Conservation (phyloP, 2,113 vertebrate species). For the Egretta garzetta region DNA sequence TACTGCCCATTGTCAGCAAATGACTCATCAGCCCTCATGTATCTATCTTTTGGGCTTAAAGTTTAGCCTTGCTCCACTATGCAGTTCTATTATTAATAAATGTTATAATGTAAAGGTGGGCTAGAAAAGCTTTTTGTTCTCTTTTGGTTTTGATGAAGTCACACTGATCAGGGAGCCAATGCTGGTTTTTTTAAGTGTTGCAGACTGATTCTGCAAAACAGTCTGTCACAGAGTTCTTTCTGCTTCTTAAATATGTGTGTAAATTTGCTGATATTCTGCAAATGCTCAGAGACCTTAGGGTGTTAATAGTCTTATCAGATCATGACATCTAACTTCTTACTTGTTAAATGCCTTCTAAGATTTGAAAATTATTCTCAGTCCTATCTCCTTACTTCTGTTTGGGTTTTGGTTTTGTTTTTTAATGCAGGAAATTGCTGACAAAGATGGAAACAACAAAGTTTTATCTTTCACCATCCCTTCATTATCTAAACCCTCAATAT, state of each 20-base stretch:
- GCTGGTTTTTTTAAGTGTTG: background rate
- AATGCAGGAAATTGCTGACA: conserved; percentile 95
- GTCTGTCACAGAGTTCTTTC: background rate
- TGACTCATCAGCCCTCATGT: background rate
- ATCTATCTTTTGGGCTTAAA: background rate
- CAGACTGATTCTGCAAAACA: background rate
- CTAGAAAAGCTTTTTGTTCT: background rate
- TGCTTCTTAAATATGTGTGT: background rate
- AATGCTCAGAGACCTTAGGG: background rate
- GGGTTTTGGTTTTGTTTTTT: background rate
- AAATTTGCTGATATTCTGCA: background rate
- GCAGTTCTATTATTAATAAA: background rate
- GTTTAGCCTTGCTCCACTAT: background rate
- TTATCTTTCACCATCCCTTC: conserved; percentile 97
- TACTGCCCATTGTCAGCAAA: background rate
- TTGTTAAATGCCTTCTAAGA: background rate
- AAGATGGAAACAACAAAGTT: conserved; percentile 97
- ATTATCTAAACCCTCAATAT: conserved; percentile 96
- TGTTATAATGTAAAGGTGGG: background rate
- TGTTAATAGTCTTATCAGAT: background rate
- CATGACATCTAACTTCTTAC: background rate
- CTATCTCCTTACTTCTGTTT: conserved; percentile 25
- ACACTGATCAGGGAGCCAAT: background rate
- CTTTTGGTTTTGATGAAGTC: background rate
- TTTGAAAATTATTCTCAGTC: background rate